Evolutionary conservation across 2,888 invertebrate genomes (phyloP), one percentile per base, ranked within the genome.

Genomic region (Ectobius pallidus): DNA sequence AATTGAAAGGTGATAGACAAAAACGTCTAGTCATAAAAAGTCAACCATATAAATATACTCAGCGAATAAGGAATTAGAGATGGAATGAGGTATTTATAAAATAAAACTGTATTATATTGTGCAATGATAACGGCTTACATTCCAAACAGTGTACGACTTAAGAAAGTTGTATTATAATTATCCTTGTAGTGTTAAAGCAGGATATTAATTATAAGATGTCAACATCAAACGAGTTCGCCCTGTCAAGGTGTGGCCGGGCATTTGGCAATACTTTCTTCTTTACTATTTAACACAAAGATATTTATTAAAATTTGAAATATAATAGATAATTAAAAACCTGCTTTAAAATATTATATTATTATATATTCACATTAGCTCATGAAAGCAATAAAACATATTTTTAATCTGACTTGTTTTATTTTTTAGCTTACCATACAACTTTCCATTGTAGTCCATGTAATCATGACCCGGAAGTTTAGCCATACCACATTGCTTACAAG

Each of bases 331-430:
- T 70, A 70, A 61, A n/a, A 69, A 70, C 68, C 70, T 73, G 73
- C 73, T 73, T 65, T 73, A 71, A 73, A 73, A 71, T 73, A 70
- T 70, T 32, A 70, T 70, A 22, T 22, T 25, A 68, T 61, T 30
- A 67, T 73, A 73, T 73, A 73, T 73, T 73, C 73, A 73, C 73
- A 71, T 73, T 71, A 73, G 73, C 71, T 73, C 73, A 73, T 73
- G 71, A 70, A 70, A 73, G 73, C 73, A 73, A 73, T 73, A 73
- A 73, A 73, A 68, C 73, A 73, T 73, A 73, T 73, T 73, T 73
- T 73, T 71, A 73, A 73, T 71, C 71, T 70, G 73, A 73, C 32
- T 34, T 22, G 20, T 25, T 52, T 30, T 20, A 11, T 58, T 34
- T 34, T n/a, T n/a, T n/a, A n/a, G n/a, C n/a, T n/a, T n/a, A n/a